Evolutionary conservation across 2,113 vertebrate genomes (phyloP).

Genomic region (Synchiropus splendidus): DNA sequence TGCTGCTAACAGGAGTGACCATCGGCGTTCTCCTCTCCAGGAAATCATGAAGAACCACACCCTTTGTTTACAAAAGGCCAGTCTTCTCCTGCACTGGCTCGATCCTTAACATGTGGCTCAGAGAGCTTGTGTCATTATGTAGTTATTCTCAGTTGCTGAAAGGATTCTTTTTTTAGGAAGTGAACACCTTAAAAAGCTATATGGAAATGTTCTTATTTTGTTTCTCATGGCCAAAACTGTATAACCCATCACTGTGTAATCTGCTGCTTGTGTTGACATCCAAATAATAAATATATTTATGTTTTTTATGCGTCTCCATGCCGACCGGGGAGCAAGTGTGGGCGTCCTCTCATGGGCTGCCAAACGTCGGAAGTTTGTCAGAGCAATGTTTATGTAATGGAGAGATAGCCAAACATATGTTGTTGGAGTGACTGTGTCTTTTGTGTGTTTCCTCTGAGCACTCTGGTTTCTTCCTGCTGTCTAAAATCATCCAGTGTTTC

Average conservation of each 20-base stretch:
- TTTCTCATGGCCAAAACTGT: conserved; percentile 12
- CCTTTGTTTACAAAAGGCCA: conserved; percentile 57
- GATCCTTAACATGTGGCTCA: too few species aligned
- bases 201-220: conserved; percentile 9
- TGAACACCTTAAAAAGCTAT: too few species aligned
- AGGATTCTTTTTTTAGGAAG: too few species aligned
- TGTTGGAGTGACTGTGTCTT: too few species aligned
- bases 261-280: conserved; percentile 38
- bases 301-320: conserved; percentile 31
- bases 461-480: too few species aligned
- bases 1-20: conserved; percentile 36
- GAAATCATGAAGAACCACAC: conserved; percentile 37
- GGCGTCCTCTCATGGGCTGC: too few species aligned
- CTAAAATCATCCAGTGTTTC: too few species aligned
- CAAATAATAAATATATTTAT: conserved; percentile 56
- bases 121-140: conserved; percentile 20
- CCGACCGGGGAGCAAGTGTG: conserved; percentile 39
- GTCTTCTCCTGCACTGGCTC: conserved; percentile 19
- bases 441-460: too few species aligned
- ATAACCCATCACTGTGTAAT: conserved; percentile 31
- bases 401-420: too few species aligned
- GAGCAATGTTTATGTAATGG: too few species aligned
- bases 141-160: conserved; percentile 22
- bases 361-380: too few species aligned
- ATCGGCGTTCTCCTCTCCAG: conserved; percentile 30